Conservation (phyloP, 2,888 invertebrate genomes). For the Operophtera brumata region DNA sequence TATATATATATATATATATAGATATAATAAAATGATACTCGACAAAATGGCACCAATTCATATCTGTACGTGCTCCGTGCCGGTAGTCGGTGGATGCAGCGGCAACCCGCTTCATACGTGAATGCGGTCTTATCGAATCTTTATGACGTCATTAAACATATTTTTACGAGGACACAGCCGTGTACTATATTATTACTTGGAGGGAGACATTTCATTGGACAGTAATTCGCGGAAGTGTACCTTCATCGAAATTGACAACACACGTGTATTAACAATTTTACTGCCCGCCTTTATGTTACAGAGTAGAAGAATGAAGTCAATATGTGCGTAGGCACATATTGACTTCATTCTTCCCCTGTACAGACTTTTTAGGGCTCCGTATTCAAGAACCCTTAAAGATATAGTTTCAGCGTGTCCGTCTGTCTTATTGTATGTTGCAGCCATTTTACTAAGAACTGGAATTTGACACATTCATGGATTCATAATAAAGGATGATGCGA, state of each 20-base stretch:
- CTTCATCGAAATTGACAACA: slow-evolving; percentile 65
- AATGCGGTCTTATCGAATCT: slow-evolving; percentile 66
- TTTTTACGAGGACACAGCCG: slow-evolving; percentile 76
- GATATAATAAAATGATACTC: too few relatives aligned
- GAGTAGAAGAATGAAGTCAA: neutral
- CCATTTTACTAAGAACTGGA: too few relatives aligned
- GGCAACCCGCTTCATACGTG: neutral
- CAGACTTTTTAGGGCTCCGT: neutral
- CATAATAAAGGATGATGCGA: too few relatives aligned
- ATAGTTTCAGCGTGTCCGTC: too few relatives aligned
- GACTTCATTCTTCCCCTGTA: too few relatives aligned
- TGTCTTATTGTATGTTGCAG: too few relatives aligned
- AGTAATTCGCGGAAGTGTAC: slow-evolving; percentile 64
- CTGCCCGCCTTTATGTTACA: slow-evolving; percentile 35
- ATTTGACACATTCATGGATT: too few relatives aligned
- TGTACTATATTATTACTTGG: slow-evolving; percentile 65
- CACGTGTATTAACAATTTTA: slow-evolving; percentile 61
- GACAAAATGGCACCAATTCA: too few relatives aligned
- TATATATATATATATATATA: too few relatives aligned
- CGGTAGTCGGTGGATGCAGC: neutral
- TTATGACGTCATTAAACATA: slow-evolving; percentile 78
- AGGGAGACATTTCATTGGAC: slow-evolving; percentile 67
- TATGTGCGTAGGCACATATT: too few relatives aligned
- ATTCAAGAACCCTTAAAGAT: neutral
- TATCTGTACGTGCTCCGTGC: too few relatives aligned